These are phyloP conservation scores for Gymnothorax reevesii DNA, from an alignment of 2,797 vertebrate genomes.

Conservation along the genomic window DNA sequence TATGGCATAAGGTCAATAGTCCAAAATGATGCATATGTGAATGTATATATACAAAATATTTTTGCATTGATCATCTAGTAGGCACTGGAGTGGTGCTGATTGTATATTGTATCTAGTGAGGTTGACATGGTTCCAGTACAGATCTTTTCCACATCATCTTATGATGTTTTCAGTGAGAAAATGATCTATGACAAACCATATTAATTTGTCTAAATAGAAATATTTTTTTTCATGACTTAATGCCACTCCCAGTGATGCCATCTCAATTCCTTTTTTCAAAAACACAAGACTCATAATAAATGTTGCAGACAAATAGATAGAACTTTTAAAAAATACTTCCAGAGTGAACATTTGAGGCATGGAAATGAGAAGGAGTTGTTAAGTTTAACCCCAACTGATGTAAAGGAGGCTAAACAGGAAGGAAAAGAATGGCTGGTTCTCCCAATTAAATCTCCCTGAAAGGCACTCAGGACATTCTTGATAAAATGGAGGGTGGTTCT, in stretches of 20 bases:
- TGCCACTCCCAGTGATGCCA: constrained; percentile 42
- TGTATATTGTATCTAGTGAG: constrained; percentile 37
- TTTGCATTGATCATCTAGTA: not conserved
- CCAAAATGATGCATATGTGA: constrained; percentile 24
- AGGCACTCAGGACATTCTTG: constrained; percentile 39
- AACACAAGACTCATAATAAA: constrained; percentile 41
- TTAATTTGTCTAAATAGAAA: not conserved
- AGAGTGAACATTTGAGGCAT: constrained; percentile 46
- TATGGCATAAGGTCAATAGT: not conserved
- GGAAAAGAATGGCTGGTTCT: constrained; percentile 44
- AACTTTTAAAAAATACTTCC: constrained; percentile 16
- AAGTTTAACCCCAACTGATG: constrained; percentile 29
- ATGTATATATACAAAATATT: not conserved
- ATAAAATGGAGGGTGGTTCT: constrained; percentile 24
- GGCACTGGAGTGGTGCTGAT: constrained; percentile 1
- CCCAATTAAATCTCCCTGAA: constrained; percentile 24
- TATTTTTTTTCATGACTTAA: constrained; percentile 38
- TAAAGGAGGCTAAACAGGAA: constrained; percentile 35
- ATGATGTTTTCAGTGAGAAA: constrained; percentile 24
- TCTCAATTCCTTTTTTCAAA: constrained; percentile 47
- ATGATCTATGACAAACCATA: not conserved
- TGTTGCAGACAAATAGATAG: constrained; percentile 29
- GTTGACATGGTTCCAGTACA: constrained; percentile 28
- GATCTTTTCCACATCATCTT: constrained; percentile 19
- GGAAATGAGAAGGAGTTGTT: constrained; percentile 33